Percentiles rank a stretch among this genome's conserved stretches.
phyloP scores from a whole-genome alignment of 2,888 invertebrate genomes.

The Flexamia atlantica region DNA sequence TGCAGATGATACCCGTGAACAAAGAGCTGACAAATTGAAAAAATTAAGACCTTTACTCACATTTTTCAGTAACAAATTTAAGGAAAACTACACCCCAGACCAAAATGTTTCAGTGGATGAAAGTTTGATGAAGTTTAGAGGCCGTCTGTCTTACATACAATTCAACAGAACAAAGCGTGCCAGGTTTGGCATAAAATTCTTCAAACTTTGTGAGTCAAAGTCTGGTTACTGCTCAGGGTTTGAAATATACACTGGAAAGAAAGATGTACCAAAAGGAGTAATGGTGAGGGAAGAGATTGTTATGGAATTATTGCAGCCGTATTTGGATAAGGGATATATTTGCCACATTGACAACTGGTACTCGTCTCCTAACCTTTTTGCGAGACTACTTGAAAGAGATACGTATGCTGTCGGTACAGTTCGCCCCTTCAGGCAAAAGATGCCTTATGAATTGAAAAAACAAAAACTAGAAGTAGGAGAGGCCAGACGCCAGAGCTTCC shows the following conservation, averaged over 20 bases:
- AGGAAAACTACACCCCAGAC: conserved; percentile 65
- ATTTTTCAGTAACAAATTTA: not conserved
- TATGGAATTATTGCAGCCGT: not conserved
- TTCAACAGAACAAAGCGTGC: conserved; percentile 71
- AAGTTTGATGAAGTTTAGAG: conserved; percentile 72
- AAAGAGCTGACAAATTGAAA: conserved; percentile 64
- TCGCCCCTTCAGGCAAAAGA: not conserved
- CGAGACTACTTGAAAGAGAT: not conserved
- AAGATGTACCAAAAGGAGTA: not conserved
- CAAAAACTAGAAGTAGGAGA: conserved; percentile 1
- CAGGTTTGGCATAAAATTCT: conserved; percentile 71
- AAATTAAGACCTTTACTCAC: conserved; percentile 50
- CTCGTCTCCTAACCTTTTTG: not conserved
- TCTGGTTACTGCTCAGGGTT: not conserved
- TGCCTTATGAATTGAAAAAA: not conserved
- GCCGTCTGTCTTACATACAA: conserved; percentile 71
- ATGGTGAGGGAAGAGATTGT: conserved; percentile 2
- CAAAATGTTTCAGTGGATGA: conserved; percentile 71
- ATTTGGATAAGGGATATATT: conserved; percentile 2
- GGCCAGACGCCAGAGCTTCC: not conserved
- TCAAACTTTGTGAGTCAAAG: not conserved
- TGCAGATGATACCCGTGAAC: not conserved
- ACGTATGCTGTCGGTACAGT: conserved; percentile 24
- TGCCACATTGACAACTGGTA: conserved; percentile 16
- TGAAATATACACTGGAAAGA: not conserved